Percentiles rank a stretch among this genome's conserved stretches.
Evolutionary conservation across 2,888 invertebrate species (phyloP).

Genomic region (Neria commutata): DNA sequence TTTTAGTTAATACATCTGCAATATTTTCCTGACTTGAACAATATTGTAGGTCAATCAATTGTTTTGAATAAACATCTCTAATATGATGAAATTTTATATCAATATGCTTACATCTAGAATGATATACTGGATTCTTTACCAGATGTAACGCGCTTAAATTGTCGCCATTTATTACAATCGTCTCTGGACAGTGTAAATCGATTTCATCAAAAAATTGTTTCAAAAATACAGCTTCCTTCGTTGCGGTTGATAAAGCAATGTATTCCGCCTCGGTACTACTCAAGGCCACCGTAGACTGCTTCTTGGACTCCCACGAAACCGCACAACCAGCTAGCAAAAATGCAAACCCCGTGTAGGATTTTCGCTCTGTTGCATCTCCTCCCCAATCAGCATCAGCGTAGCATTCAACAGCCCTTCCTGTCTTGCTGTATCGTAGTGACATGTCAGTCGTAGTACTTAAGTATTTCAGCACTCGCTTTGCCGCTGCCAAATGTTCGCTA

Average conservation of each 20-base stretch:
- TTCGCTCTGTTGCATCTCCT: slow-evolving; percentile 18
- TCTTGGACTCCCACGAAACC: slow-evolving; percentile 13
- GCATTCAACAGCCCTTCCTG: slow-evolving; percentile 14
- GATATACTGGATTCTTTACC: slow-evolving; percentile 19
- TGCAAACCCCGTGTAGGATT: slow-evolving; percentile 24
- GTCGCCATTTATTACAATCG: slow-evolving; percentile 17
- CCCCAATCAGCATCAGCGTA: slow-evolving; percentile 33
- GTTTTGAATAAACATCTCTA: slow-evolving; percentile 18
- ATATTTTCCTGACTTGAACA: slow-evolving; percentile 22
- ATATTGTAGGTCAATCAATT: slow-evolving; percentile 20
- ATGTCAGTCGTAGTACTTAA: slow-evolving; percentile 17
- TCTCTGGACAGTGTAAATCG: slow-evolving; percentile 10
- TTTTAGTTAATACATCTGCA: slow-evolving; percentile 26
- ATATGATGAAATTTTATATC: slow-evolving; percentile 26
- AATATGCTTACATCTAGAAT: slow-evolving; percentile 26
- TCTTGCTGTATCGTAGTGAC: slow-evolving; percentile 11
- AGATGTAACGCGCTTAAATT: slow-evolving; percentile 24
- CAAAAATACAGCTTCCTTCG: slow-evolving; percentile 25
- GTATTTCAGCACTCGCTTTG: slow-evolving; percentile 22
- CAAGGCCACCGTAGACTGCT: slow-evolving; percentile 18
- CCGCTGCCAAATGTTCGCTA: slow-evolving; percentile 16
- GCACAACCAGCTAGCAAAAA: slow-evolving; percentile 18
- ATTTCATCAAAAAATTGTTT: slow-evolving; percentile 18
- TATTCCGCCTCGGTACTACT: slow-evolving; percentile 19
- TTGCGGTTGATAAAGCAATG: slow-evolving; percentile 20